These are phyloP conservation scores for Drosophila nigrodunni DNA, from an alignment of 1,140 invertebrate genomes.

Conservation along the genomic window DNA sequence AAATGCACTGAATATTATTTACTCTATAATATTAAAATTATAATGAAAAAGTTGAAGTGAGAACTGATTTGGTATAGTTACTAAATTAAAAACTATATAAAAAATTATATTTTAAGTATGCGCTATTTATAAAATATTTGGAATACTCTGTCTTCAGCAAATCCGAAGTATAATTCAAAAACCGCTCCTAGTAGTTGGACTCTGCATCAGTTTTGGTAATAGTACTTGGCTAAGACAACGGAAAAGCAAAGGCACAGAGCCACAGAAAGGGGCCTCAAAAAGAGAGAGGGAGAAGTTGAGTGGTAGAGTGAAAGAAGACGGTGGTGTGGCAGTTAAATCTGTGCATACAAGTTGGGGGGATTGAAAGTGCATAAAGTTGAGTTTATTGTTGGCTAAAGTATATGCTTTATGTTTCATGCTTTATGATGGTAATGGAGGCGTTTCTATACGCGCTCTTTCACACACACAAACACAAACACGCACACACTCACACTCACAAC, in stretches of 20 bases:
- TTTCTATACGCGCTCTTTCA: conserved; percentile 20
- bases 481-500: background rate
- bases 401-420: conserved; percentile 75
- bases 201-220: background rate
- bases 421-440: conserved; percentile 67
- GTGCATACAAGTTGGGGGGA: conserved; percentile 80
- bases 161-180: no score
- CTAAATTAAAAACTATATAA: no score
- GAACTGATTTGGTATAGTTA: no score
- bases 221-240: conserved; percentile 35
- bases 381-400: conserved; percentile 82
- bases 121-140: no score
- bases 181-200: conserved; percentile 1
- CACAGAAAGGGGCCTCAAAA: background rate
- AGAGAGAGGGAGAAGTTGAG: background rate
- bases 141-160: no score
- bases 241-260: conserved; percentile 19
- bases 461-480: no score
- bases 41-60: background rate
- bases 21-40: conserved; percentile 17
- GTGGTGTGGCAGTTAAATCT: conserved; percentile 69
- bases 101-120: no score
- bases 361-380: conserved; percentile 83
- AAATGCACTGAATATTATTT: background rate
- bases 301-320: background rate